Evolutionary conservation across 2,113 vertebrate genomes (phyloP), one percentile per base, ranked within the genome.

Genomic region (Cyprinodon brontotheroides): DNA sequence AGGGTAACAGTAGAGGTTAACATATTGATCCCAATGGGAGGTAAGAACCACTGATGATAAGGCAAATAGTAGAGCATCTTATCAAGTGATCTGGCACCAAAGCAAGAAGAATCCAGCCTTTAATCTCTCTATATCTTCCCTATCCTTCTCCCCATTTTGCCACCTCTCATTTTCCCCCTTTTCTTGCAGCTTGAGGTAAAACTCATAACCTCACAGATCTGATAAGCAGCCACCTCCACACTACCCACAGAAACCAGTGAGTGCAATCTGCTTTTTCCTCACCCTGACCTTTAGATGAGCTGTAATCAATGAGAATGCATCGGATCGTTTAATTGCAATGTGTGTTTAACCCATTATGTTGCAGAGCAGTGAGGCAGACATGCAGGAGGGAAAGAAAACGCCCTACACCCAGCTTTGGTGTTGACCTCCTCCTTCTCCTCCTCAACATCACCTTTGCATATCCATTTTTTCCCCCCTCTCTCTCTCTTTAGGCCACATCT

Each of bases 311-410:
- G 70, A 64, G 76, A 74, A 41, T n/a, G 50, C 50, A 2, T n/a
- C 17, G 7, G 14, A 57, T 80, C 72, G 69, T 77, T 75, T 82
- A 40, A 82, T 67, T 67, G 72, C 64, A 63, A 81, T 64, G 41
- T 78, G 61, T 66, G 22, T 68, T 48, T 9, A 65, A 71, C 47
- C 14, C 74, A 66, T 65, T 38, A 36, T 75, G 47, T 10, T 14
- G 74, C 69, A 77, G 70, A 78, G 38, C 78, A 82, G 79, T 83
- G 75, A 74, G 76, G 74, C 73, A 87, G 81, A 86, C 81, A 88
- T n/a, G 82, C 81, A 78, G 87, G 86, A 86, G 13, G 79, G 85
- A 72, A 82, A 93, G 93, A 95, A 95, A 95, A 95, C 94, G 94
- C 94, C 94, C 94, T 93, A 91, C 86, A 88, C 91, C 80, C 90